Conservation (phyloP, 2,113 vertebrate genomes). For the Bungarus multicinctus region DNA sequence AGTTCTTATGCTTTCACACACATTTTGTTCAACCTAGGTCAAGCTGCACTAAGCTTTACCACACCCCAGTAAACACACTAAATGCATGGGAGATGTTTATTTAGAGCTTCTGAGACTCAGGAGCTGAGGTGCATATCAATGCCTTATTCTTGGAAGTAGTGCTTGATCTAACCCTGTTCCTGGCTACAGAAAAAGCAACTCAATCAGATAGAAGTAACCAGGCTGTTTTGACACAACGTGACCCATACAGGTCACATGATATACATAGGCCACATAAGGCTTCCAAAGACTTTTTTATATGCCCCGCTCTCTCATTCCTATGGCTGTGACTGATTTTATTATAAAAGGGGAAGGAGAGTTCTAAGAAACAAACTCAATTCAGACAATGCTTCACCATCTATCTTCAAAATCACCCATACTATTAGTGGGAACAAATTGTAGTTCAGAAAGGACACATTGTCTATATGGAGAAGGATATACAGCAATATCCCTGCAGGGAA, state of each 20-base stretch:
- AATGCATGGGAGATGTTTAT: constrained; percentile 14
- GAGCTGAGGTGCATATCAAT: neutral
- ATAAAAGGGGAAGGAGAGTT: neutral
- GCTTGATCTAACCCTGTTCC: neutral
- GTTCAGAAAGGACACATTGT: no score
- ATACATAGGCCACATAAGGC: neutral
- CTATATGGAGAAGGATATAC: no score
- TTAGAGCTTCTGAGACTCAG: neutral
- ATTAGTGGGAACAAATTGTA: neutral
- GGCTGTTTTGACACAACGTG: neutral
- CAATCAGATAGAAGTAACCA: neutral
- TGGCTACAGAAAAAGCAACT: neutral
- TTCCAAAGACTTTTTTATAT: neutral
- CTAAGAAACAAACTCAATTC: neutral
- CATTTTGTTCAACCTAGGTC: constrained; percentile 3
- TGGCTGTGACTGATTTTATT: neutral
- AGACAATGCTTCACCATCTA: neutral
- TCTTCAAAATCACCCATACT: neutral
- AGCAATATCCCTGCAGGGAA: neutral
- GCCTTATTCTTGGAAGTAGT: neutral
- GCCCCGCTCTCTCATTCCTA: neutral
- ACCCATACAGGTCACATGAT: neutral
- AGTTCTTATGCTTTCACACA: neutral
- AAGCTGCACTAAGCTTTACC: neutral
- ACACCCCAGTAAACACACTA: constrained; percentile 6